Evolutionary conservation across 2,797 vertebrate species (phyloP).

Genomic region (Saguinus oedipus): DNA sequence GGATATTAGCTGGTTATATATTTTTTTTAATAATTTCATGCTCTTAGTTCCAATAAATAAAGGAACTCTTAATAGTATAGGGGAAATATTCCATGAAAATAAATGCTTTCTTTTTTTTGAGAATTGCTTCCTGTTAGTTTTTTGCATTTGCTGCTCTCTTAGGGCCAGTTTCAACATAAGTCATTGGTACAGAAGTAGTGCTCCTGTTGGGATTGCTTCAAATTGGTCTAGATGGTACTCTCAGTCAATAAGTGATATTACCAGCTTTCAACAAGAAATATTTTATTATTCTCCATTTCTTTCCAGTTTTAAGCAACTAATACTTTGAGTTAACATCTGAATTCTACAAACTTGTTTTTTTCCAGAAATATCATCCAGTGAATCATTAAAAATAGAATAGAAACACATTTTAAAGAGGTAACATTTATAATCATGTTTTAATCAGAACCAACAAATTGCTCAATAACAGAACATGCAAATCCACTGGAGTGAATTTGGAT

Average conservation of each 20-base stretch:
- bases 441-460: neutral
- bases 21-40: neutral
- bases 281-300: conserved; percentile 36
- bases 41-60: conserved; percentile 18
- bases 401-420: neutral
- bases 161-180: neutral
- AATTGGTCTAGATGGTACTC: conserved; percentile 43
- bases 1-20: neutral
- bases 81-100: conserved; percentile 21
- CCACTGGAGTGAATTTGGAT: neutral
- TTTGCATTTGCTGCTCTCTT: conserved; percentile 47
- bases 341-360: conserved; percentile 56
- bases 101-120: neutral
- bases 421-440: neutral
- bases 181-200: neutral
- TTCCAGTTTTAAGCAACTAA: conserved; percentile 28
- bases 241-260: conserved; percentile 48
- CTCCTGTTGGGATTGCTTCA: neutral
- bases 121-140: conserved; percentile 49
- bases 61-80: neutral
- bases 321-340: conserved; percentile 29
- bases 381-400: neutral
- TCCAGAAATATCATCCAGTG: neutral
- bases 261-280: conserved; percentile 48
- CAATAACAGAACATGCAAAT: neutral